Conservation (phyloP, 2,888 invertebrate species). For the Hyalella azteca region DNA sequence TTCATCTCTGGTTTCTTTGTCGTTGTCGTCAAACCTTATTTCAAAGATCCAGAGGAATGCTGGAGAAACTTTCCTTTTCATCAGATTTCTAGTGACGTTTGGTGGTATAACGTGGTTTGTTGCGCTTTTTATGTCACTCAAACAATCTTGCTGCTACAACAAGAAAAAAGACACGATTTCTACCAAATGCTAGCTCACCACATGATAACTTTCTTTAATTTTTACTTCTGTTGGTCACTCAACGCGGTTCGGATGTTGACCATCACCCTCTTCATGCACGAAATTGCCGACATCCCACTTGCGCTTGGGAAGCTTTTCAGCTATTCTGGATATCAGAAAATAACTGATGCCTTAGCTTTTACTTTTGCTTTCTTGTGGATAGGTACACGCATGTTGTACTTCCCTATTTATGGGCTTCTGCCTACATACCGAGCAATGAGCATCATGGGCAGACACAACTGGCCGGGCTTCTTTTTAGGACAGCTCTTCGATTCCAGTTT, state of each 20-base stretch:
- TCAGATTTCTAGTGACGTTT: constrained; percentile 78
- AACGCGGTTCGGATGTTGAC: constrained; percentile 92
- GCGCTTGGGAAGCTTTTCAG: constrained; percentile 94
- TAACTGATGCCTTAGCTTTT: not conserved
- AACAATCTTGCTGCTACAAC: constrained; percentile 91
- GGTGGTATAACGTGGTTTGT: constrained; percentile 98
- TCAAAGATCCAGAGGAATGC: constrained; percentile 88
- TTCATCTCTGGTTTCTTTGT: constrained; percentile 76
- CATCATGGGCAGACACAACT: not conserved
- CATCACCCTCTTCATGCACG: constrained; percentile 84
- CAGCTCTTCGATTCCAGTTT: not conserved
- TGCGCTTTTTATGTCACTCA: constrained; percentile 94
- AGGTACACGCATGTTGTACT: not conserved
- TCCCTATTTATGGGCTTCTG: not conserved
- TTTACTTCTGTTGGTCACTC: constrained; percentile 92
- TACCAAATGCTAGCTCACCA: constrained; percentile 99
- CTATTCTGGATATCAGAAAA: constrained; percentile 75
- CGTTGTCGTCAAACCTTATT: constrained; percentile 90
- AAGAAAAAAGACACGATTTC: constrained; percentile 88
- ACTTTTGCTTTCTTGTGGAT: not conserved
- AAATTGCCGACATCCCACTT: constrained; percentile 87
- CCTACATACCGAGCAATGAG: not conserved
- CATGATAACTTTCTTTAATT: constrained; percentile 85
- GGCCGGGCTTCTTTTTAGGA: not conserved
- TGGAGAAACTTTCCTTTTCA: constrained; percentile 81